Conservation (phyloP, 2,888 invertebrate genomes). For the Diarsia brunnea region DNA sequence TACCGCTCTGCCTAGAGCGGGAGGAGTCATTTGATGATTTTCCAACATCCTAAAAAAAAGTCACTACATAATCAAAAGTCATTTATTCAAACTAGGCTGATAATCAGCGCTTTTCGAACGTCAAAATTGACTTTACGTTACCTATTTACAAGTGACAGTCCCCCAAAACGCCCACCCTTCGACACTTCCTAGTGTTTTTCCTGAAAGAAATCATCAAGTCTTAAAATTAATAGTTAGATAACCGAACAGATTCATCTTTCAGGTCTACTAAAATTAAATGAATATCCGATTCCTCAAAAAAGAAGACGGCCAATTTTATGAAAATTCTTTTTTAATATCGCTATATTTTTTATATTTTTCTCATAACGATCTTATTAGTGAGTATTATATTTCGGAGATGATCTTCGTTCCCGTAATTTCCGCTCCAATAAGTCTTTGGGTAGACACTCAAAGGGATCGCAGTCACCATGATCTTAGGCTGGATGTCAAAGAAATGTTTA, state of each 20-base stretch:
- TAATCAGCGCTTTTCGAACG: too few species aligned
- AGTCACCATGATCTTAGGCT: conserved; percentile 5
- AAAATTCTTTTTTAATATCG: conserved; percentile 21
- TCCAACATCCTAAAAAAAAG: too few species aligned
- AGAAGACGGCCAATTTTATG: conserved; percentile 7
- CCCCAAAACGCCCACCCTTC: too few species aligned
- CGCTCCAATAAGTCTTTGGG: conserved; percentile 32
- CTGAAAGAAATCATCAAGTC: too few species aligned
- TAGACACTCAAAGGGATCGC: conserved; percentile 20
- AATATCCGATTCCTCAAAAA: conserved; percentile 7
- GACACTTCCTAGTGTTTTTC: too few species aligned
- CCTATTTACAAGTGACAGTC: too few species aligned
- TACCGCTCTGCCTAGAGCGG: too few species aligned
- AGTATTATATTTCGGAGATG: conserved; percentile 33
- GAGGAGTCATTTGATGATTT: too few species aligned
- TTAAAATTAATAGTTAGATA: not conserved
- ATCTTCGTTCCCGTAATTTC: conserved; percentile 41
- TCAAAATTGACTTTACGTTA: too few species aligned
- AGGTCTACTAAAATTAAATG: conserved; percentile 6
- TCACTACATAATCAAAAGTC: too few species aligned
- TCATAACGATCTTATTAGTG: conserved; percentile 32
- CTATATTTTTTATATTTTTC: conserved; percentile 31
- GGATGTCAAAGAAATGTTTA: conserved; percentile 21
- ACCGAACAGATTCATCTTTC: not conserved
- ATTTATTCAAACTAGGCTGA: too few species aligned